phyloP scores from a whole-genome alignment of 2,113 vertebrate genomes.

The Forbesichthys agassizii region DNA sequence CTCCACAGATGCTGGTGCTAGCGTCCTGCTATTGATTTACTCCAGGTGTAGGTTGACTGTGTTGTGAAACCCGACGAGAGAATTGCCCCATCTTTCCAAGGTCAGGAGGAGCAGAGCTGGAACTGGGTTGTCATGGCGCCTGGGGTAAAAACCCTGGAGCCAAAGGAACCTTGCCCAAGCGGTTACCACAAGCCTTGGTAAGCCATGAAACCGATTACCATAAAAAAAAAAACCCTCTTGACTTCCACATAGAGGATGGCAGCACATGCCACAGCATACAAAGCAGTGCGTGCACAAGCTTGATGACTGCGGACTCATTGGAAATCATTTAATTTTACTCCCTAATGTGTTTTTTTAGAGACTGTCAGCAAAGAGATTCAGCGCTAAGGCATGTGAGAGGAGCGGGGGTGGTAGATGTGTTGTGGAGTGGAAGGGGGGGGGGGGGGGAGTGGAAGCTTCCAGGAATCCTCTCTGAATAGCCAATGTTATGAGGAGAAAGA shows the following conservation, averaged over 20 bases:
- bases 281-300: constrained; percentile 15
- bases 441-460: background rate
- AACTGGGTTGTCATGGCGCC: constrained; percentile 35
- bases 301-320: constrained; percentile 19
- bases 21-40: constrained; percentile 36
- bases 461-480: background rate
- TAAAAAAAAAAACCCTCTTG: constrained; percentile 36
- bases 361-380: constrained; percentile 11
- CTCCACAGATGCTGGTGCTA: constrained; percentile 4
- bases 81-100: constrained; percentile 41
- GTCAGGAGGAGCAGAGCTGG: constrained; percentile 37
- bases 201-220: constrained; percentile 49
- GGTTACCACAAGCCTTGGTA: constrained; percentile 19
- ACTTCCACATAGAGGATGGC: constrained; percentile 17
- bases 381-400: constrained; percentile 8
- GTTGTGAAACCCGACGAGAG: constrained; percentile 35
- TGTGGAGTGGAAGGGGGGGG: background rate
- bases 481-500: background rate
- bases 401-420: background rate
- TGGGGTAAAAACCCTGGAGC: constrained; percentile 14
- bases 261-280: constrained; percentile 32
- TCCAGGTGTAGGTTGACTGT: constrained; percentile 50
- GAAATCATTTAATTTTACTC: constrained; percentile 27
- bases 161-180: constrained; percentile 13
- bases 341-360: constrained; percentile 26